Conservation (phyloP, 2,888 invertebrate genomes). For the Lamproptera curius region DNA sequence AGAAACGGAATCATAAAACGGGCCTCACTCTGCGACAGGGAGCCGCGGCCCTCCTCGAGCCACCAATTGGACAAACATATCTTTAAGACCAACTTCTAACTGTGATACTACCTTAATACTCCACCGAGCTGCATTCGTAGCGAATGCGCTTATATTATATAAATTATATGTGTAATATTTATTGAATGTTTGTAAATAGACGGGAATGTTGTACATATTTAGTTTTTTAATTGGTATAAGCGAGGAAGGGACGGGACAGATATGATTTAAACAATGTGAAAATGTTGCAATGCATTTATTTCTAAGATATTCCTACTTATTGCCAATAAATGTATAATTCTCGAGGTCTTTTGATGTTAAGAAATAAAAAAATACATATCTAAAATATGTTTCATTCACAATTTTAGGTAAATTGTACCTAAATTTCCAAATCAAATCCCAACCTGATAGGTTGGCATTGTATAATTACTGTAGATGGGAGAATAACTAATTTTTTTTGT, state of each 20-base stretch:
- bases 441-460: too few relatives aligned
- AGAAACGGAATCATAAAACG: constrained; percentile 56
- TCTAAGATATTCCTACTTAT: constrained; percentile 21
- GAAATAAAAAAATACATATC: constrained; percentile 28
- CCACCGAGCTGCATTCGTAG: constrained; percentile 54
- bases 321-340: constrained; percentile 25
- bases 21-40: constrained; percentile 56
- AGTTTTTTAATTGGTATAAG: constrained; percentile 25
- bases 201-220: constrained; percentile 58
- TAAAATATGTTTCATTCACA: constrained; percentile 10
- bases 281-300: constrained; percentile 23
- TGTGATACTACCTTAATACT: constrained; percentile 62
- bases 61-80: constrained; percentile 48
- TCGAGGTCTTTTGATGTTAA: constrained; percentile 21
- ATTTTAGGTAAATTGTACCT: not conserved
- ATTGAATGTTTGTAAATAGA: constrained; percentile 63
- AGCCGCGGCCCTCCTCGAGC: constrained; percentile 33
- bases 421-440: too few relatives aligned
- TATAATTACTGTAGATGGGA: too few relatives aligned
- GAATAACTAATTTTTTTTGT: too few relatives aligned
- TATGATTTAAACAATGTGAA: constrained; percentile 33
- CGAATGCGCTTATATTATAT: constrained; percentile 27
- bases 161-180: constrained; percentile 43
- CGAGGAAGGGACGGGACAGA: constrained; percentile 21
- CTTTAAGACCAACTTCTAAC: constrained; percentile 65